Evolutionary conservation across 1,140 invertebrate species (phyloP), one percentile per base, ranked within the genome.

Genomic region (Rhopalosiphum padi): DNA sequence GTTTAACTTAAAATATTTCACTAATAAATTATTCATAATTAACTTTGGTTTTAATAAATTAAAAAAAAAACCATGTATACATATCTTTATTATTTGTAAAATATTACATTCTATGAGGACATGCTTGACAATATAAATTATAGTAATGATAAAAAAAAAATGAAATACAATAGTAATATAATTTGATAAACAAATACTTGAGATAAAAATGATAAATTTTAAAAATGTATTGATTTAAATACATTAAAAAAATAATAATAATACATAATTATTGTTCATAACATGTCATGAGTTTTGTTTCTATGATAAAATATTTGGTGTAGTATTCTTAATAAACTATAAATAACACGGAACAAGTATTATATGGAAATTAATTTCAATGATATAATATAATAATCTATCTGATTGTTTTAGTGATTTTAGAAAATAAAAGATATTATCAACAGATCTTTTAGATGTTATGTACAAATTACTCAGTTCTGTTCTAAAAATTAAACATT

Each of bases 381-480:
- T 43, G 3, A 41, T 43, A 85, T 43, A 11, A 85, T 15, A 25
- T 43, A 25, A 85, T 37, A 22, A 41, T 25, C 23, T 85, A 85
- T 41, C 37, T 43, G 8, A 85, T 85, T 85, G 37, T 15, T 25
- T 85, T 87, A 21, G 25, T 87, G 46, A 5, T 87, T 48, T n/a
- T 22, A 48, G 30, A 55, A 90, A 55, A 41, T 90, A 90, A 37
- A 60, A 55, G 6, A 90, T n/a, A 85, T 60, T 91, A 48, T 46
- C 3, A 5, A n/a, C 77, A 90, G 0, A 60, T n/a, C 9, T 60
- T 43, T 30, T 90, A 68, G 3, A 55, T 37, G n/a, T 60, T 55
- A 60, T 30, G 43, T 90, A 90, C 37, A 82, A 91, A 25, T 82
- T 82, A 82, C 30, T 91, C 90, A 91, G 90, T 91, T 91, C 90